Conservation (phyloP, 2,113 vertebrate species). For the Muscicapa adusta region DNA sequence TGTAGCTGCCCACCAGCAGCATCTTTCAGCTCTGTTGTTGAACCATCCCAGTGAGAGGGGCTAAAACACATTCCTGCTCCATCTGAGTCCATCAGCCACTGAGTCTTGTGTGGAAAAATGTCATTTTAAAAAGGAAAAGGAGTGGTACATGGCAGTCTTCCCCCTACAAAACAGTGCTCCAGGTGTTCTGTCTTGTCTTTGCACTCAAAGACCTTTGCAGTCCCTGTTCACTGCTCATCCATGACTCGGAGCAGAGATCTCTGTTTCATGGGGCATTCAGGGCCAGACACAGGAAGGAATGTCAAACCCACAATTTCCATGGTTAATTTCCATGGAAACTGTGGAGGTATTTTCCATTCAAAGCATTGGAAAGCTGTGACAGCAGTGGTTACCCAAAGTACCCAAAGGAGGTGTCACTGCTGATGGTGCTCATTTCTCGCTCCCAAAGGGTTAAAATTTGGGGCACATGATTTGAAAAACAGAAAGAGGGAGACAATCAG, state of each 20-base stretch:
- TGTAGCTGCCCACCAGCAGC: background rate
- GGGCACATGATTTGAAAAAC: background rate
- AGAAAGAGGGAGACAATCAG: background rate
- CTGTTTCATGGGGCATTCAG: rapidly evolving
- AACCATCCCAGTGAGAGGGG: background rate
- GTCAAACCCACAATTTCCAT: background rate
- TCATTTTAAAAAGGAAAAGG: background rate
- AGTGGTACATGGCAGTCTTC: background rate
- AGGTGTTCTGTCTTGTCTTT: background rate
- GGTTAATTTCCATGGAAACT: background rate
- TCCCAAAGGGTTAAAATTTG: background rate
- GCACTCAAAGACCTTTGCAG: background rate
- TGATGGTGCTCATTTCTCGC: background rate
- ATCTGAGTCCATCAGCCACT: rapidly evolving
- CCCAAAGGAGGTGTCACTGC: background rate
- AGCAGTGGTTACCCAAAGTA: background rate
- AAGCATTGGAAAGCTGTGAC: background rate
- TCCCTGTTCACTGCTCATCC: background rate
- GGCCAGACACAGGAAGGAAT: background rate
- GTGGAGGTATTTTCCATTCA: rapidly evolving
- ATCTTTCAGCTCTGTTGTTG: background rate
- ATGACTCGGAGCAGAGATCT: rapidly evolving
- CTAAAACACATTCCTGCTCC: background rate
- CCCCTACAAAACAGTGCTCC: background rate
- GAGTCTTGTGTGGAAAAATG: background rate